These are phyloP conservation scores for Allobates femoralis DNA, from an alignment of 2,797 vertebrate genomes.

Conservation along the genomic window DNA sequence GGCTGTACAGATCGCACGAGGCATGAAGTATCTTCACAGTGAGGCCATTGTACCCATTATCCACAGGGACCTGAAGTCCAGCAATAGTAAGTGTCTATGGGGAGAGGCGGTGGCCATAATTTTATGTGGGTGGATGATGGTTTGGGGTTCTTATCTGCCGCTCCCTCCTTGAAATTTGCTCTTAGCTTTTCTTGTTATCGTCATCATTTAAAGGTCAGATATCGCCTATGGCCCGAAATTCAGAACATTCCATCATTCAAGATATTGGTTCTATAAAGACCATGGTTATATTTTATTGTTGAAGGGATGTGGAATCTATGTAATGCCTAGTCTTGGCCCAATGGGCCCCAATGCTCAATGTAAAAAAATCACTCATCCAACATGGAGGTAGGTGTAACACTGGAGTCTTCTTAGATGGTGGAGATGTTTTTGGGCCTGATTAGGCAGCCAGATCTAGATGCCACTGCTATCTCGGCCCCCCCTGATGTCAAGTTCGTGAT, in stretches of 20 bases:
- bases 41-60: constrained; percentile 90
- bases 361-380: too few relatives aligned
- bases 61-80: constrained; percentile 94
- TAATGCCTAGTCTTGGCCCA: background rate
- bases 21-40: constrained; percentile 93
- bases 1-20: constrained; percentile 91
- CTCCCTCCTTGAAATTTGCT: background rate
- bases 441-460: too few relatives aligned
- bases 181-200: background rate
- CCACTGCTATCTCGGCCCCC: too few relatives aligned
- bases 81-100: constrained; percentile 86
- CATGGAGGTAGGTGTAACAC: too few relatives aligned
- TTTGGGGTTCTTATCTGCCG: background rate
- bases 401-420: too few relatives aligned
- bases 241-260: background rate
- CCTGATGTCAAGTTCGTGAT: too few relatives aligned
- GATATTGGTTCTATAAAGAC: background rate
- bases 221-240: background rate
- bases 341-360: background rate
- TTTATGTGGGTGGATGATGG: background rate
- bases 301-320: background rate
- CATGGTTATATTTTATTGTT: background rate
- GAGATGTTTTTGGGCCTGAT: too few relatives aligned
- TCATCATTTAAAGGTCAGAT: background rate
- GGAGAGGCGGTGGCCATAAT: background rate